phyloP scores from a whole-genome alignment of 2,888 invertebrate species.

The Phyto melanocephala region DNA sequence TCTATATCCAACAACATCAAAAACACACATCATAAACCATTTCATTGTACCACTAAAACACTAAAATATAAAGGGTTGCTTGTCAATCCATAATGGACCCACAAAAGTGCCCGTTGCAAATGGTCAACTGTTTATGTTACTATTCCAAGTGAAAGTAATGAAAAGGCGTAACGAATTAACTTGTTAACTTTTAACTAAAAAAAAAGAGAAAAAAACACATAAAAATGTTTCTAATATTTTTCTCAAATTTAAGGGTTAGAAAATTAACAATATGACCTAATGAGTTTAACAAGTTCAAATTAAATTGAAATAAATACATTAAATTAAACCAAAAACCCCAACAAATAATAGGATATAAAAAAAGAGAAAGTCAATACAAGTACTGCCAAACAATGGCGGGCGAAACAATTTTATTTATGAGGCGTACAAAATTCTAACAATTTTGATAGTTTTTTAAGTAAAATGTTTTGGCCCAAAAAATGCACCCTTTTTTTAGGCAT shows the following conservation, averaged over 20 bases:
- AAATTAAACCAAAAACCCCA: constrained; percentile 44
- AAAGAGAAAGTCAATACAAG: constrained; percentile 42
- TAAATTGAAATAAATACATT: constrained; percentile 55
- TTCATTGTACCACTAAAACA: not conserved
- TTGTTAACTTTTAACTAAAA: constrained; percentile 57
- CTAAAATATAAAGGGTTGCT: constrained; percentile 46
- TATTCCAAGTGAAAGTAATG: constrained; percentile 56
- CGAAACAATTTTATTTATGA: constrained; percentile 59
- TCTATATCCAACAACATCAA: constrained; percentile 14
- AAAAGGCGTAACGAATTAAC: constrained; percentile 64
- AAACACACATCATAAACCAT: constrained; percentile 33
- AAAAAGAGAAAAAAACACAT: constrained; percentile 2
- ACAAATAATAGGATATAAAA: constrained; percentile 23
- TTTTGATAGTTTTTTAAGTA: constrained; percentile 27
- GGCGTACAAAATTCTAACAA: constrained; percentile 49
- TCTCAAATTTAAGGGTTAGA: constrained; percentile 38
- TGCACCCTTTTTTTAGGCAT: constrained; percentile 38
- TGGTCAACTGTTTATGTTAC: constrained; percentile 48
- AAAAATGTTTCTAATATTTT: not conserved
- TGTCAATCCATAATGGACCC: constrained; percentile 57
- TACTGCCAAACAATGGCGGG: constrained; percentile 19
- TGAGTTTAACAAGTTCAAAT: constrained; percentile 59
- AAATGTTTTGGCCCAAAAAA: constrained; percentile 3
- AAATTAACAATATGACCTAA: constrained; percentile 61
- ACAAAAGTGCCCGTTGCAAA: constrained; percentile 60